These are phyloP conservation scores for Hippotragus niger DNA, from an alignment of 2,113 vertebrate species.

Conservation along the genomic window DNA sequence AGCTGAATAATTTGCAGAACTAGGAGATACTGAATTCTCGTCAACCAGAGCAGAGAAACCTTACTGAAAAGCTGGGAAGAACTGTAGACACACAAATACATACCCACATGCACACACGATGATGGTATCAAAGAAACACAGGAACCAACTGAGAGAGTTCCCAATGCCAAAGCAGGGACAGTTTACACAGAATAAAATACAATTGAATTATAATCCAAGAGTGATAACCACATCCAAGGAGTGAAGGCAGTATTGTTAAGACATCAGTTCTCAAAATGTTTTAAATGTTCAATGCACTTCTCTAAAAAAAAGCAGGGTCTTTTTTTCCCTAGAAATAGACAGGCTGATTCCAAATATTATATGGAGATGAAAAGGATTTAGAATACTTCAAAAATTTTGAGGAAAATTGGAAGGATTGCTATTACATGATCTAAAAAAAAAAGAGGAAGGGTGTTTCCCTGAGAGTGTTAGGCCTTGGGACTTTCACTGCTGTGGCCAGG, in stretches of 20 bases:
- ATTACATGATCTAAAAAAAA: background rate
- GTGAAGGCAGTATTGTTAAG: background rate
- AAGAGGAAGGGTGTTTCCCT: background rate
- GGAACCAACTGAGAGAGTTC: background rate
- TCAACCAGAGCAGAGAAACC: background rate
- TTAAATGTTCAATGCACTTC: background rate
- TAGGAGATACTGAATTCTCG: background rate
- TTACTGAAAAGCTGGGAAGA: background rate
- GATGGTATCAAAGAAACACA: background rate
- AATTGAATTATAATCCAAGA: background rate
- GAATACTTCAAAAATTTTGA: background rate
- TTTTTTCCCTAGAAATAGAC: background rate
- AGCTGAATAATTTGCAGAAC: background rate
- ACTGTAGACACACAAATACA: background rate
- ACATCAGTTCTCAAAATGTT: background rate
- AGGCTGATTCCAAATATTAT: background rate
- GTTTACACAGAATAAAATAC: background rate
- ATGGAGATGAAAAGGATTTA: background rate
- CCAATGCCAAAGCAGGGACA: background rate
- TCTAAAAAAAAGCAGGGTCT: background rate
- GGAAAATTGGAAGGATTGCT: background rate
- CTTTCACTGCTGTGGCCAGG: background rate
- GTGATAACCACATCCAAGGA: background rate
- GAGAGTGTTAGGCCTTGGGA: background rate
- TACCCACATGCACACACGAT: background rate